Evolutionary conservation across 2,888 invertebrate species (phyloP).

Genomic region (Cotesia congregata): DNA sequence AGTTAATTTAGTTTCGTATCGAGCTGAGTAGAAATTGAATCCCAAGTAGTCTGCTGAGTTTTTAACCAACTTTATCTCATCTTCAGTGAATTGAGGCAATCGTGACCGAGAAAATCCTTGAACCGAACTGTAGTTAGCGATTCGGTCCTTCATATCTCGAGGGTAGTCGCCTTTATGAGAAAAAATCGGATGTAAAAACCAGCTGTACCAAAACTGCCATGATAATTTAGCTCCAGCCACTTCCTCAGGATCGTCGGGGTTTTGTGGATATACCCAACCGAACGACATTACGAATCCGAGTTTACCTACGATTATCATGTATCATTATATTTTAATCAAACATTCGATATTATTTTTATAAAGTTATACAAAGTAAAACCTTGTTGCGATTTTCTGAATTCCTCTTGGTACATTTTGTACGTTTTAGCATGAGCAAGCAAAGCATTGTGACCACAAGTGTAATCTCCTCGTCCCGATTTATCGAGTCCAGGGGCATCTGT

Average conservation of each 20-base stretch:
- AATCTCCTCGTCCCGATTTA: conserved; percentile 73
- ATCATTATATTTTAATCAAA: conserved; percentile 36
- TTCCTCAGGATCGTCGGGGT: conserved; percentile 70
- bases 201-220: conserved; percentile 75
- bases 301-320: conserved; percentile 70
- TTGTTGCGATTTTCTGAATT: conserved; percentile 73
- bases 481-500: conserved; percentile 46
- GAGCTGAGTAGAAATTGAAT: conserved; percentile 51
- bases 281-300: conserved; percentile 75
- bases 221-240: conserved; percentile 73
- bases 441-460: conserved; percentile 76
- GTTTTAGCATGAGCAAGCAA: conserved; percentile 78
- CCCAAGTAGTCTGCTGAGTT: conserved; percentile 54
- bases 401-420: conserved; percentile 75
- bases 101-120: conserved; percentile 76
- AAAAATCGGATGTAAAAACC: conserved; percentile 80
- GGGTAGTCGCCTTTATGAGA: conserved; percentile 78
- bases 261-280: conserved; percentile 71
- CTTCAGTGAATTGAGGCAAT: conserved; percentile 70
- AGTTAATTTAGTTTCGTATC: conserved; percentile 4
- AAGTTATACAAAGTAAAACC: conserved; percentile 61
- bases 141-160: conserved; percentile 74
- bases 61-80: conserved; percentile 48
- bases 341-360: neutral
- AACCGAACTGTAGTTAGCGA: conserved; percentile 73